phyloP scores from a whole-genome alignment of 2,797 vertebrate genomes.

The Taenioides sp. region DNA sequence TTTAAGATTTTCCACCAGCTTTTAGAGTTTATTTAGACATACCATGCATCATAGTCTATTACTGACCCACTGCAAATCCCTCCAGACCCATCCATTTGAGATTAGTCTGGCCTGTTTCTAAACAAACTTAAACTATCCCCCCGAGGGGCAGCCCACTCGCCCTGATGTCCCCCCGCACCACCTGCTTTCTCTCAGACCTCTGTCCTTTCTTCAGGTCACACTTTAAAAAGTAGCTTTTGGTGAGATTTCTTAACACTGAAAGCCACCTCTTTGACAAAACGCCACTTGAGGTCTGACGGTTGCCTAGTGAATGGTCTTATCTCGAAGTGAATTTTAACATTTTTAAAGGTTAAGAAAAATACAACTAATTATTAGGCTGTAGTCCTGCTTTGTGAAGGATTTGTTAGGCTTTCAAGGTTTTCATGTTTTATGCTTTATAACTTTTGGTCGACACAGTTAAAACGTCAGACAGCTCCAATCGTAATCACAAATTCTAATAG shows the following conservation, averaged over 20 bases:
- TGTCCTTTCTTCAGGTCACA: constrained; percentile 12
- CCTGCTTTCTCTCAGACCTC: constrained; percentile 38
- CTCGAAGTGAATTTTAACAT: background rate
- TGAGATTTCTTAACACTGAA: background rate
- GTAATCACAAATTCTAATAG: constrained; percentile 5
- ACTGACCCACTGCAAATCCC: constrained; percentile 42
- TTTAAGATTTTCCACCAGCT: constrained; percentile 28
- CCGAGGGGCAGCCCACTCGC: constrained; percentile 50
- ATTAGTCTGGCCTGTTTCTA: constrained; percentile 55
- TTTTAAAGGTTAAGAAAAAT: constrained; percentile 11
- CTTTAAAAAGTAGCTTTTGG: constrained; percentile 15
- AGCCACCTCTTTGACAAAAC: constrained; percentile 1
- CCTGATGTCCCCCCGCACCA: constrained; percentile 35
- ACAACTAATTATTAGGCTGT: background rate
- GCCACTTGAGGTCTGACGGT: constrained; percentile 8
- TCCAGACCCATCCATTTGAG: constrained; percentile 52
- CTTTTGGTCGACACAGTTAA: background rate
- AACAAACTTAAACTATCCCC: constrained; percentile 59
- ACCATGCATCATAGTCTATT: constrained; percentile 44
- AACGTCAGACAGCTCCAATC: constrained; percentile 10
- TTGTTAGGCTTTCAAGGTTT: background rate
- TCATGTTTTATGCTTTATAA: constrained; percentile 4
- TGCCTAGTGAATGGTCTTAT: constrained; percentile 7
- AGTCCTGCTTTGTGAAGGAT: background rate
- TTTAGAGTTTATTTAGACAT: constrained; percentile 31